Base-by-base conservation (phyloP, 2,888 invertebrate species). In the Parasteatoda lunata region DNA sequence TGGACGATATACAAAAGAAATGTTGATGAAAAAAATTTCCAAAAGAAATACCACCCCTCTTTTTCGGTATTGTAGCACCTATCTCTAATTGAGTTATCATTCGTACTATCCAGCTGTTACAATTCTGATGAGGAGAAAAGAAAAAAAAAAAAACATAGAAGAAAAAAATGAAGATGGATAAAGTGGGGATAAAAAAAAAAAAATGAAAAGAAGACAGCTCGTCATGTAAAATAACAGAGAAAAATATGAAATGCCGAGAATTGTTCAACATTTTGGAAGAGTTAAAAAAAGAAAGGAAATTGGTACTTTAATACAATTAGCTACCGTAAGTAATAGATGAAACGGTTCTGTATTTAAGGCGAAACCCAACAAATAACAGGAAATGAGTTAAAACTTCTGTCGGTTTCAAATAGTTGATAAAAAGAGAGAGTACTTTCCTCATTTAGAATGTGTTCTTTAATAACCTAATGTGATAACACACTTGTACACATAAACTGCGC, bases 321-420 rank as follows among this genome's bases (percentile, higher is more conserved):
- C 76, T 71, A 49, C 52, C 76, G 71, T 85, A 85, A 85, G 85
- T 85, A 85, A 85, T 80, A 80, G 79, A 85, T 85, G 85, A 75
- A 79, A 84, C 77, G 68, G 64, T 78, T 78, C 73, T 59, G 78
- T 69, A 85, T 85, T 85, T 85, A 85, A 76, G 85, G 79, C 78
- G 75, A 85, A 80, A 85, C 79, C 77, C 79, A 75, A 85, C 85
- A 85, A 85, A 66, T 85, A 85, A 85, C 85, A 85, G 85, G 85
- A 85, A 85, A 85, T 85, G 85, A 85, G 85, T 76, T 70, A 49
- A 47, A 69, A 79, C 85, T 85, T 82, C 76, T 82, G 82, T 82
- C 82, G 82, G 76, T 69, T 84, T 66, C 79, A 85, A 85, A 85
- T 85, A 79, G 79, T 80, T 80, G 79, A 85, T 80, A 85, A 85